phyloP scores from a whole-genome alignment of 1,140 invertebrate species.

The Aphidius gifuensis region DNA sequence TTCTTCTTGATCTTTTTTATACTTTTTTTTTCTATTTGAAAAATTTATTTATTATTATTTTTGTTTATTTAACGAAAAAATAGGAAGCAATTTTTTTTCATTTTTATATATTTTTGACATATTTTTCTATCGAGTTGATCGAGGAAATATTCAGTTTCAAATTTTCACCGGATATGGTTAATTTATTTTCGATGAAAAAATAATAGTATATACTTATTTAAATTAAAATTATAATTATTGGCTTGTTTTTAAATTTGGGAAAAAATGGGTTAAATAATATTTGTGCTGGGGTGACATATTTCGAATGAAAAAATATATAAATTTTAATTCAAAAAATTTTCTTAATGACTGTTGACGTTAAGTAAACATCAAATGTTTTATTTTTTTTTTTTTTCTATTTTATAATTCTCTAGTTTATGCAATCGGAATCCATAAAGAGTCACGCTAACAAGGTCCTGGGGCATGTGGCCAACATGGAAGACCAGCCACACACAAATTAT shows the following conservation, averaged over 20 bases:
- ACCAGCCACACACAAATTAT: neutral
- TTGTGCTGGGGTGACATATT: constrained; percentile 4
- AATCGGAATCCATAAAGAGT: constrained; percentile 7
- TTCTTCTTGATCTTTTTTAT: neutral
- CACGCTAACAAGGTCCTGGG: constrained; percentile 36
- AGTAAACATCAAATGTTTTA: too few relatives aligned
- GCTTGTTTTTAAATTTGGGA: neutral
- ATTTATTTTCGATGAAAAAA: neutral
- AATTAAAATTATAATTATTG: constrained; percentile 7
- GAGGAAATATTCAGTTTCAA: neutral
- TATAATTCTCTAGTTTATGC: constrained; percentile 1
- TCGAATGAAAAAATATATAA: neutral
- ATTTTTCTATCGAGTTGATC: neutral
- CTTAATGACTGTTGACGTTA: too few relatives aligned
- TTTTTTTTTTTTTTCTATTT: constrained; percentile 9
- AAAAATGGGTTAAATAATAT: neutral
- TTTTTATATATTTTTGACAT: too few relatives aligned
- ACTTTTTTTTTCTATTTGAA: constrained; percentile 5
- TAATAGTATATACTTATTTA: neutral
- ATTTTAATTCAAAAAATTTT: too few relatives aligned
- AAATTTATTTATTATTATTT: neutral
- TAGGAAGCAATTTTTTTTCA: too few relatives aligned
- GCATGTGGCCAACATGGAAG: constrained; percentile 37
- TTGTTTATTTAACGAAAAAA: too few relatives aligned
- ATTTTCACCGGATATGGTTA: neutral